Base-by-base conservation (phyloP, 2,888 invertebrate genomes). In the Parnassius mnemosyne region DNA sequence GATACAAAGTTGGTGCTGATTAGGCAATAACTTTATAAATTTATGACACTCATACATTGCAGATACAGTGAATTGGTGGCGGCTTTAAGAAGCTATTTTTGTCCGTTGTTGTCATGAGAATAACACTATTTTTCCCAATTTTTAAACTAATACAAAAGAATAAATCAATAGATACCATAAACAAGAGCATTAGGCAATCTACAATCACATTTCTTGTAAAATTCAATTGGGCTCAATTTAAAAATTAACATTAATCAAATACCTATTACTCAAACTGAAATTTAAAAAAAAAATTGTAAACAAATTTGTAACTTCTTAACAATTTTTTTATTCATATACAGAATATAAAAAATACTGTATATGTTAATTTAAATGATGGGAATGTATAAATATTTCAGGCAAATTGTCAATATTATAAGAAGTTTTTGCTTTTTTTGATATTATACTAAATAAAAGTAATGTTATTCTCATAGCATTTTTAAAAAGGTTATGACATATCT, bases 401-500 rank as follows among this genome's bases (percentile, higher is more conserved):
- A 46, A 51, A 20, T 20, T 20, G 16, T 51, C 16, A 49, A 13
- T 49, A 49, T n/a, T n/a, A 12, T 13, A 46, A 46, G n/a, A 46
- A 3, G 46, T 46, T 58, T 54, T 58, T 46, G n/a, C 46, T 16
- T 51, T 41, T 43, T 61, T 64, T 60, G 56, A 57, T 46, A 59
- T 61, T 12, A 57, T 63, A 77, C 42, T 13, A 42, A 10, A 16
- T 34, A 52, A 43, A 80, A 82, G 10, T 55, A 82, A 77, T 78
- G 75, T 76, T 77, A 78, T 81, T 83, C 83, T 82, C 81, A 75
- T 83, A 81, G 81, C 72, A 71, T 67, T 68, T 69, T 58, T 68
- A 66, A 69, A 69, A 70, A 70, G 61, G 59, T 53, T 16, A 66
- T 65, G 70, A 71, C 65, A 66, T 68, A 76, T 80, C 83, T 90